phyloP scores from a whole-genome alignment of 2,888 invertebrate species.

The Enchytraeus crypticus region DNA sequence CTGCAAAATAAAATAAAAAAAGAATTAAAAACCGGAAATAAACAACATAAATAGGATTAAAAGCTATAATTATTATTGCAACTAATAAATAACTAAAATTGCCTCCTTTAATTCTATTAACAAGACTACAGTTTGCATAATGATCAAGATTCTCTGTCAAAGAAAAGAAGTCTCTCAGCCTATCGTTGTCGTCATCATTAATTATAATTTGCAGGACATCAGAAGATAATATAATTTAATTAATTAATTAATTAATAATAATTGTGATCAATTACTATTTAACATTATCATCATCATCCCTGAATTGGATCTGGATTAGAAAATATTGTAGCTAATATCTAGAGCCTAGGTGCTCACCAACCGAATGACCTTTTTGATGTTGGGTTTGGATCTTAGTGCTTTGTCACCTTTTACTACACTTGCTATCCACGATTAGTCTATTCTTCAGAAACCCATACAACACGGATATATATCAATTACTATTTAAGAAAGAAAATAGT shows the following conservation, averaged over 20 bases:
- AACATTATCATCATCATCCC: too few relatives aligned
- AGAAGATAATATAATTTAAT: too few relatives aligned
- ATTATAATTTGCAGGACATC: too few relatives aligned
- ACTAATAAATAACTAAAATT: not conserved
- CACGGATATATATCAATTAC: not conserved
- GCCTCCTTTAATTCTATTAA: not conserved
- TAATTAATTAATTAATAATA: too few relatives aligned
- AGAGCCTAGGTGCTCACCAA: too few relatives aligned
- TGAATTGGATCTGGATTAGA: too few relatives aligned
- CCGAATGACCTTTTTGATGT: not conserved
- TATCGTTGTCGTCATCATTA: not conserved
- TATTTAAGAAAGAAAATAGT: not conserved
- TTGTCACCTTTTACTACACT: not conserved
- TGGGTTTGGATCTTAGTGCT: not conserved
- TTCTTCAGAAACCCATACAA: not conserved
- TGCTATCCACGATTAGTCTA: not conserved
- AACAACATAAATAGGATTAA: not conserved
- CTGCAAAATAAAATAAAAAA: slow-evolving; percentile 2
- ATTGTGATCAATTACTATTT: too few relatives aligned
- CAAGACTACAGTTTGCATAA: not conserved
- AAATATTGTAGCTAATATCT: too few relatives aligned
- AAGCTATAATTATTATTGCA: not conserved
- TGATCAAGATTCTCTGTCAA: not conserved
- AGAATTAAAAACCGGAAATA: not conserved
- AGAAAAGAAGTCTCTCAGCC: not conserved